These are phyloP conservation scores for Sarcoramphus papa DNA, from an alignment of 2,797 vertebrate genomes.

Conservation along the genomic window DNA sequence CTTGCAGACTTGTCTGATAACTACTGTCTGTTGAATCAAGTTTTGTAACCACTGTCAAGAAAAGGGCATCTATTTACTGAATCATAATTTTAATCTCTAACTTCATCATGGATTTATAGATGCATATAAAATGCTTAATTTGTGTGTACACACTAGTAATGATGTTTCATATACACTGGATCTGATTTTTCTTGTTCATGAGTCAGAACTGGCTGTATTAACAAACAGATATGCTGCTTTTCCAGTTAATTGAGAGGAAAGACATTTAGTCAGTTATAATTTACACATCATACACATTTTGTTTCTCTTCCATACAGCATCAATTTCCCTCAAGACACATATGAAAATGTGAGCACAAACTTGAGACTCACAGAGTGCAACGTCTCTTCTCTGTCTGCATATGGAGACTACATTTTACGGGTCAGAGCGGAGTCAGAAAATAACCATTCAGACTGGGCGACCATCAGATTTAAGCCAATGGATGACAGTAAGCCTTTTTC, in stretches of 20 bases:
- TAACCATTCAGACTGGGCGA: constrained; percentile 54
- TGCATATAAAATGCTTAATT: background rate
- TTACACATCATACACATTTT: background rate
- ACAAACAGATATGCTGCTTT: background rate
- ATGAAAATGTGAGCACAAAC: background rate
- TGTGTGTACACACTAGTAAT: background rate
- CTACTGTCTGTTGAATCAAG: background rate
- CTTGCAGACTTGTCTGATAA: background rate
- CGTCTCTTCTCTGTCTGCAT: constrained; percentile 61
- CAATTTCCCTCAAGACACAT: background rate
- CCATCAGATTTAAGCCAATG: constrained; percentile 63
- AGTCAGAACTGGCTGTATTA: background rate
- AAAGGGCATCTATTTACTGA: background rate
- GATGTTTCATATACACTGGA: background rate
- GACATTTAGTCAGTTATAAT: background rate
- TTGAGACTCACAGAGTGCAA: constrained; percentile 8
- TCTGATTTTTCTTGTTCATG: background rate
- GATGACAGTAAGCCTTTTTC: constrained; percentile 68
- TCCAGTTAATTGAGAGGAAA: background rate
- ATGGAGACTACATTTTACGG: constrained; percentile 38
- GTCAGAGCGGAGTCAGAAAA: constrained; percentile 48
- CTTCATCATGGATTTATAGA: background rate
- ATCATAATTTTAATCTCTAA: background rate
- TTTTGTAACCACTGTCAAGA: background rate
- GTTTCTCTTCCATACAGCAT: background rate